phyloP scores from a whole-genome alignment of 2,797 vertebrate species.

The Sebastiscus tertius region DNA sequence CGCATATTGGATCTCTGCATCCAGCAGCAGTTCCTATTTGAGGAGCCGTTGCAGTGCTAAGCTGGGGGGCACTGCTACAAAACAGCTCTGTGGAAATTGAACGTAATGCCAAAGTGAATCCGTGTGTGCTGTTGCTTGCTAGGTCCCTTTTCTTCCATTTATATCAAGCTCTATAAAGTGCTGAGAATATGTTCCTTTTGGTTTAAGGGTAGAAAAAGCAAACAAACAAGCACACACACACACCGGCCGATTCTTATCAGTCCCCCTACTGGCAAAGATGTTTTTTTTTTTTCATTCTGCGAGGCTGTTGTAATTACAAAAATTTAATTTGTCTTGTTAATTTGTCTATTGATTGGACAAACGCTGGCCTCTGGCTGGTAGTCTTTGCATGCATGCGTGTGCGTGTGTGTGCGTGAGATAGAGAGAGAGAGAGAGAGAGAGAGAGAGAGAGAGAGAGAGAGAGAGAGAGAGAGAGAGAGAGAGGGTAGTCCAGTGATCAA shows the following conservation, averaged over 20 bases:
- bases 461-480: background rate
- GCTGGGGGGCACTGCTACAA: slow-evolving; percentile 23
- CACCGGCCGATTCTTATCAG: slow-evolving; percentile 14
- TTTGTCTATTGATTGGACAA: slow-evolving; percentile 67
- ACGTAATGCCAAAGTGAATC: slow-evolving; percentile 35
- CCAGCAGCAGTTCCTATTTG: slow-evolving; percentile 50
- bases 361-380: slow-evolving; percentile 39
- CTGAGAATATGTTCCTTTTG: background rate
- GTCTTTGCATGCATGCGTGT: background rate
- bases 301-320: slow-evolving; percentile 56
- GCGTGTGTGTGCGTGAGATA: background rate
- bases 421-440: background rate
- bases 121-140: slow-evolving; percentile 5
- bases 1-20: slow-evolving; percentile 58
- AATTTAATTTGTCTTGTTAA: slow-evolving; percentile 71
- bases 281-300: background rate
- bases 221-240: background rate
- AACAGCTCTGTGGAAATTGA: slow-evolving; percentile 45
- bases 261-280: background rate
- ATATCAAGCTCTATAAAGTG: background rate
- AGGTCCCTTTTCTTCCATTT: slow-evolving; percentile 3
- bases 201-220: slow-evolving; percentile 9
- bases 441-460: background rate
- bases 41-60: slow-evolving; percentile 24
- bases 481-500: background rate